phyloP scores from a whole-genome alignment of 2,113 vertebrate species.

The Deroptyus accipitrinus region DNA sequence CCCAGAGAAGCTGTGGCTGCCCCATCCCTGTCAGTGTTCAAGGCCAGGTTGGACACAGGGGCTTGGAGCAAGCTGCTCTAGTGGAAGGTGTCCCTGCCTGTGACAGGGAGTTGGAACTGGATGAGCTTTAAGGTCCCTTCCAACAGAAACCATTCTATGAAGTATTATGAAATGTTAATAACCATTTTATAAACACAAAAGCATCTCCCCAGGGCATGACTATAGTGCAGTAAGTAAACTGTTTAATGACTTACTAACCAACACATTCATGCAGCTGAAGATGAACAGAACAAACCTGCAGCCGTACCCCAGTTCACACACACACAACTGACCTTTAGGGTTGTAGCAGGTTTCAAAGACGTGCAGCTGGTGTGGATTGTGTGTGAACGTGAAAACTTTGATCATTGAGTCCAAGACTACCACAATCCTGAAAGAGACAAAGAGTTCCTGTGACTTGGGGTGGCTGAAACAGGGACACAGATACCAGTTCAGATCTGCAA shows the following conservation, averaged over 20 bases:
- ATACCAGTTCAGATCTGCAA: not conserved
- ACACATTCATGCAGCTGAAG: not conserved
- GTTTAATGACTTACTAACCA: not conserved
- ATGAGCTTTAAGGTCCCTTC: not conserved
- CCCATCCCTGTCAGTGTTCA: no score
- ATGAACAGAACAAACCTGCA: not conserved
- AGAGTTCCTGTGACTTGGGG: not conserved
- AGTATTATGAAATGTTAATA: not conserved
- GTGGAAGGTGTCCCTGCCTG: not conserved
- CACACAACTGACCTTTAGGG: slow-evolving; percentile 85
- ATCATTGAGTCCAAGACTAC: slow-evolving; percentile 99
- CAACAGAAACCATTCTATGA: not conserved
- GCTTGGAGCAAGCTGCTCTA: not conserved
- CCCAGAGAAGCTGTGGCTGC: no score
- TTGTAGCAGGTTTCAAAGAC: slow-evolving; percentile 99
- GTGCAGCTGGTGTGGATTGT: slow-evolving; percentile 97
- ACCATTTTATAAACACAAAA: not conserved
- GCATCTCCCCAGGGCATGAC: not conserved
- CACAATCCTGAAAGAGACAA: slow-evolving; percentile 86
- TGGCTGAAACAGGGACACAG: not conserved
- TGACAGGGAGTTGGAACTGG: not conserved
- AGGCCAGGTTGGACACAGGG: no score
- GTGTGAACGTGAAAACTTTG: slow-evolving; percentile 98
- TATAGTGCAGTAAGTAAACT: not conserved
- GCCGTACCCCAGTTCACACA: not conserved